phyloP scores from a whole-genome alignment of 2,888 invertebrate genomes.

The Choreutis nemorana region DNA sequence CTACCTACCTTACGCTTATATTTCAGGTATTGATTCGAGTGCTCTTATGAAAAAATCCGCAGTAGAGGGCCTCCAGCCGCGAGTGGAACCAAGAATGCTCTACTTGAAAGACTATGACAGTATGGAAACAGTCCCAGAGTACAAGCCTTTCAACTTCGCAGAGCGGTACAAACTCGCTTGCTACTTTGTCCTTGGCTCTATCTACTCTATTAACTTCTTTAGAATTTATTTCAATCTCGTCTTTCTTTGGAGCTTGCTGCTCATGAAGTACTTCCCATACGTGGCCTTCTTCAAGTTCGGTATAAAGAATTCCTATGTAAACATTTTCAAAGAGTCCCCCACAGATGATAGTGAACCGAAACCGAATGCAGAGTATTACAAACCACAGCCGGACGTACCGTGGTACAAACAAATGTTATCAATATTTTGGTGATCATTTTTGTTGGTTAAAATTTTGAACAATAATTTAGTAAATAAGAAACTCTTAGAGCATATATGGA shows the following conservation, averaged over 20 bases:
- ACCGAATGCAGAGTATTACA: slow-evolving; percentile 34
- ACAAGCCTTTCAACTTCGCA: slow-evolving; percentile 34
- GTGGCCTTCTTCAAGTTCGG: slow-evolving; percentile 74
- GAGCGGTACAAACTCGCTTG: slow-evolving; percentile 31
- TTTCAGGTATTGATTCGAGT: slow-evolving; percentile 34
- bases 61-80: slow-evolving; percentile 28
- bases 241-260: slow-evolving; percentile 63
- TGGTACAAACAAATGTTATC: slow-evolving; percentile 28
- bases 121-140: slow-evolving; percentile 43
- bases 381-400: slow-evolving; percentile 16
- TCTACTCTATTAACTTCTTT: slow-evolving; percentile 57
- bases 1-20: background rate
- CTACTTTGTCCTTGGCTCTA: slow-evolving; percentile 14
- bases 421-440: slow-evolving; percentile 23
- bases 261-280: slow-evolving; percentile 74
- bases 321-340: slow-evolving; percentile 58
- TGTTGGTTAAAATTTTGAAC: background rate
- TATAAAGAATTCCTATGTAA: slow-evolving; percentile 64
- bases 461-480: background rate
- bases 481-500: background rate
- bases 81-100: slow-evolving; percentile 24
- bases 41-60: slow-evolving; percentile 24
- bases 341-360: slow-evolving; percentile 32
- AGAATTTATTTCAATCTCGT: slow-evolving; percentile 69
- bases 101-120: slow-evolving; percentile 45